These are phyloP conservation scores for Tenthredo livida DNA, from an alignment of 2,888 invertebrate genomes.

Conservation along the genomic window DNA sequence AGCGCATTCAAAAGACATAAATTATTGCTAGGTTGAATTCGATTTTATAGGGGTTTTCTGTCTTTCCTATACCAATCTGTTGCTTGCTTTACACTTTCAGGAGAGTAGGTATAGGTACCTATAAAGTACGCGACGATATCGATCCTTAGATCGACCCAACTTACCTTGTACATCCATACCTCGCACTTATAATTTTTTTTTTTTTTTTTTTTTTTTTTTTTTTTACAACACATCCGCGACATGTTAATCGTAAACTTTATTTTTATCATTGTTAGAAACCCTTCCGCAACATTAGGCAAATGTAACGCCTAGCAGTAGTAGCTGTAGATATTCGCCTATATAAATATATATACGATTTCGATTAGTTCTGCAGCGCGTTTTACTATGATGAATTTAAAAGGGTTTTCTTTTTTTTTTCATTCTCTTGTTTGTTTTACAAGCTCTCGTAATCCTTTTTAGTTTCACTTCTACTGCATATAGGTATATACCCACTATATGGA, in stretches of 20 bases:
- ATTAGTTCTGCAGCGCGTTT: slow-evolving; percentile 24
- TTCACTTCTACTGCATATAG: background rate
- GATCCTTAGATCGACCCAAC: slow-evolving; percentile 12
- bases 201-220: background rate
- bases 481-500: background rate
- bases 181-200: background rate
- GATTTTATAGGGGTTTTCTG: slow-evolving; percentile 47
- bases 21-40: slow-evolving; percentile 43
- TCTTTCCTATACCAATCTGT: slow-evolving; percentile 26
- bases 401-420: background rate
- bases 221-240: background rate
- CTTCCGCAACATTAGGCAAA: slow-evolving; percentile 43
- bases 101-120: background rate
- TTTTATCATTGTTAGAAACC: slow-evolving; percentile 22
- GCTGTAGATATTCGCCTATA: background rate
- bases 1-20: slow-evolving; percentile 44
- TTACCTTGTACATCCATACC: background rate
- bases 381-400: background rate
- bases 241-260: slow-evolving; percentile 29
- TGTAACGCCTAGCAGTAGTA: background rate
- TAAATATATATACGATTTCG: background rate
- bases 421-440: background rate
- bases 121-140: background rate
- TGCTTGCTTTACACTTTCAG: background rate
- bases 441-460: slow-evolving; percentile 17